These are phyloP conservation scores for Brachionus manjavacas DNA, from an alignment of 1,140 invertebrate species.

Conservation along the genomic window DNA sequence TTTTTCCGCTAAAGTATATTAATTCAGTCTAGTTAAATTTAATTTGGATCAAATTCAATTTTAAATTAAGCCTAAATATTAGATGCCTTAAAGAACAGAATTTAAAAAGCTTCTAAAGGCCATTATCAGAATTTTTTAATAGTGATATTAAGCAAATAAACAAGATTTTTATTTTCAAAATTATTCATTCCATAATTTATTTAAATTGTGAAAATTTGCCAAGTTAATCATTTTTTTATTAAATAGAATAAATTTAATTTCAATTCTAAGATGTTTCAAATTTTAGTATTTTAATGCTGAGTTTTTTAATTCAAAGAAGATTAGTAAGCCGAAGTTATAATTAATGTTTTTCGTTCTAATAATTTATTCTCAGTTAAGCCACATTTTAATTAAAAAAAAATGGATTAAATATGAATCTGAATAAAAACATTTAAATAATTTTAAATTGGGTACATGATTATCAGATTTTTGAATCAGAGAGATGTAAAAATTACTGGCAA, in stretches of 20 bases:
- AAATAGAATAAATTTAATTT: no score
- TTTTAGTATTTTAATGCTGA: no score
- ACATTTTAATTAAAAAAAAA: no score
- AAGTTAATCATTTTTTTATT: no score
- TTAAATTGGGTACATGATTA: no score
- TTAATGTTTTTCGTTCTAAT: no score
- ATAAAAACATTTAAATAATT: no score
- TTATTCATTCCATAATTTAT: neutral
- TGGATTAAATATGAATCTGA: no score
- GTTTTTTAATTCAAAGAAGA: neutral
- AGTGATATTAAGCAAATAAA: neutral
- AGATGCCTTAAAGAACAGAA: neutral
- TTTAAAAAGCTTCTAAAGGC: neutral
- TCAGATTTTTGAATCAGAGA: no score
- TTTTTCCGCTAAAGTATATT: neutral
- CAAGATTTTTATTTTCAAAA: neutral
- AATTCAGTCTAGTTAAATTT: neutral
- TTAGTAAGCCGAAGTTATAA: neutral
- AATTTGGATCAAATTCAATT: neutral
- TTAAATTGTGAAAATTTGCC: neutral
- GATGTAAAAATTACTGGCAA: no score
- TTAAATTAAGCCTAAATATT: neutral
- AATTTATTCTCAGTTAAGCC: no score
- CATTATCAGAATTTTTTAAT: neutral
- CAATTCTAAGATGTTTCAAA: no score